These are phyloP conservation scores for Microtus ochrogaster DNA, from an alignment of 2,113 vertebrate genomes.

Conservation along the genomic window DNA sequence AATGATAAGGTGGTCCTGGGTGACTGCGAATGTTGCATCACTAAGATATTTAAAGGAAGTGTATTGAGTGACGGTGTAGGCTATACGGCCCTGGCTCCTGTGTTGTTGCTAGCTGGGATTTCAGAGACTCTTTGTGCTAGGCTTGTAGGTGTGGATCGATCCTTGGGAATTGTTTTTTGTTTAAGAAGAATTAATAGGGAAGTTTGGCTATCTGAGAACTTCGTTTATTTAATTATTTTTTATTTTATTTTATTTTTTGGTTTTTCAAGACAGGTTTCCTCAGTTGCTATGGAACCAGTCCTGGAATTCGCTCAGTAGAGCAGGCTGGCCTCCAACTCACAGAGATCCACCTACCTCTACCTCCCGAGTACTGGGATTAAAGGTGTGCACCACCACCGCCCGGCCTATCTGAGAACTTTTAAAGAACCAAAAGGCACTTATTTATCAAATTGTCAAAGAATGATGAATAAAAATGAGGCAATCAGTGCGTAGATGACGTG, in stretches of 20 bases:
- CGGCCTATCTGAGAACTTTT: not conserved
- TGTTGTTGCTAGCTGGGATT: not conserved
- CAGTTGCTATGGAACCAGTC: too few species aligned
- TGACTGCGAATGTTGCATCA: not conserved
- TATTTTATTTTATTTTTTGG: too few species aligned
- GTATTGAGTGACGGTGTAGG: not conserved
- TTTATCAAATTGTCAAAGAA: not conserved
- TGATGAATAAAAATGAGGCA: not conserved
- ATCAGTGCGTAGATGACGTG: not conserved
- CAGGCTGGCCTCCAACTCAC: too few species aligned
- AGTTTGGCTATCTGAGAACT: not conserved
- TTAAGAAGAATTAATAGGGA: not conserved
- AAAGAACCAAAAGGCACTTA: not conserved
- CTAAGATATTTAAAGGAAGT: not conserved
- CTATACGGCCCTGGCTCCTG: not conserved
- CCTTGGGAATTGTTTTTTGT: not conserved
- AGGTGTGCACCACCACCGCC: too few species aligned
- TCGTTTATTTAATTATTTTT: not conserved
- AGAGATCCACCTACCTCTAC: too few species aligned
- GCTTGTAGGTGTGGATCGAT: not conserved
- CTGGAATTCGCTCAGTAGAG: too few species aligned
- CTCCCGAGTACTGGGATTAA: too few species aligned
- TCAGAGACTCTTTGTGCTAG: not conserved
- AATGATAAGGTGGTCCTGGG: not conserved
- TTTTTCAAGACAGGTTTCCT: too few species aligned